Conservation (phyloP, 2,797 vertebrate species). For the Clarias pachynema region DNA sequence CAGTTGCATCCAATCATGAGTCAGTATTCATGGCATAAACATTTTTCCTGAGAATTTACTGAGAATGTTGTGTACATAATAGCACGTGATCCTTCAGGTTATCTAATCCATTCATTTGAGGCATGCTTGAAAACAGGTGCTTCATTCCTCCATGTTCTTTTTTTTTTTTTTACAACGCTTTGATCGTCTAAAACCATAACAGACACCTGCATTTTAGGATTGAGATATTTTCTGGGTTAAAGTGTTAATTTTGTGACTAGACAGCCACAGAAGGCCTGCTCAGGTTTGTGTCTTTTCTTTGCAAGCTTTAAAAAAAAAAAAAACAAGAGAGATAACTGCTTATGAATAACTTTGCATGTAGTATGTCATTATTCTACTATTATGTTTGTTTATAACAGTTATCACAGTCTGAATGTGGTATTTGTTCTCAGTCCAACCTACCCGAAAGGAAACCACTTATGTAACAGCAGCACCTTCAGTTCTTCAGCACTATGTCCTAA, state of each 20-base stretch:
- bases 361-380: not conserved
- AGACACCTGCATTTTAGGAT: not conserved
- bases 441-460: not conserved
- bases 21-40: not conserved
- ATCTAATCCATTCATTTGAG: not conserved
- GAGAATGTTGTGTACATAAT: not conserved
- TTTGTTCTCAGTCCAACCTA: not conserved
- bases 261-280: not conserved
- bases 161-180: not conserved
- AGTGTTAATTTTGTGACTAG: not conserved
- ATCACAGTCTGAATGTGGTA: not conserved
- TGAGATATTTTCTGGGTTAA: not conserved
- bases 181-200: not conserved
- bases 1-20: not conserved
- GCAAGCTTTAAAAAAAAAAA: not conserved
- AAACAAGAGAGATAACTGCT: not conserved
- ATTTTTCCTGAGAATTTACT: not conserved
- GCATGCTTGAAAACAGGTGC: not conserved
- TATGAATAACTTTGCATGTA: not conserved
- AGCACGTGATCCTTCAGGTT: not conserved
- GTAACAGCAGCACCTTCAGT: not conserved
- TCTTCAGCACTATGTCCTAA: not conserved
- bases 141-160: not conserved
- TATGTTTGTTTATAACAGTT: not conserved
- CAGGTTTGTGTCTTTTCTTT: not conserved